Percentiles rank a stretch among this genome's conserved stretches.
Conservation (phyloP, 2,113 vertebrate genomes). For the Seriola rivoliana region DNA sequence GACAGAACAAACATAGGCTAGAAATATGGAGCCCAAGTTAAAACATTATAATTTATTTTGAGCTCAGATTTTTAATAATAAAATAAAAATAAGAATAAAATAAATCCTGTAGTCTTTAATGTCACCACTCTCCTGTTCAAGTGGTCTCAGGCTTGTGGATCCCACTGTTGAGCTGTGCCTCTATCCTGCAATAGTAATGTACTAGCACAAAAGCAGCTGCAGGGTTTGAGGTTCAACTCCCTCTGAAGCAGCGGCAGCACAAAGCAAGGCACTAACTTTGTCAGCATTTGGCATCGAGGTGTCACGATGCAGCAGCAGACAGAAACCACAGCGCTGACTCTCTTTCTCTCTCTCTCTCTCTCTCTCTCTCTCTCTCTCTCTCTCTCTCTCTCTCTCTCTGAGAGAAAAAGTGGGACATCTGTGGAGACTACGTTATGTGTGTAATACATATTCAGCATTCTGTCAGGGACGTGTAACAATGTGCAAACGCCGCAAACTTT, state of each 20-base stretch:
- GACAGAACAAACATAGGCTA: too few species aligned
- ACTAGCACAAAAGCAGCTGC: background rate
- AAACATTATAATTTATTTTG: too few species aligned
- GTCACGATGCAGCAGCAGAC: slow-evolving; percentile 25
- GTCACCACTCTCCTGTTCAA: too few species aligned
- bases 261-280: background rate
- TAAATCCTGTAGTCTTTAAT: too few species aligned
- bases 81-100: too few species aligned
- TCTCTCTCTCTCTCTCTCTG: background rate
- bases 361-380: too few species aligned
- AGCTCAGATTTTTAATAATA: too few species aligned
- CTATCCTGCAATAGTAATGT: too few species aligned
- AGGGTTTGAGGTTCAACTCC: background rate
- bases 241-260: background rate
- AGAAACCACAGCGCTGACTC: slow-evolving; percentile 12
- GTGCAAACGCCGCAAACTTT: slow-evolving; percentile 62
- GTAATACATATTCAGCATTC: slow-evolving; percentile 67
- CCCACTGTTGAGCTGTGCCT: too few species aligned
- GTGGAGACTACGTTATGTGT: slow-evolving; percentile 40
- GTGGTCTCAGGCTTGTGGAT: too few species aligned
- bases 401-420: slow-evolving; percentile 68
- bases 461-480: slow-evolving; percentile 53
- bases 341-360: background rate
- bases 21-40: too few species aligned
- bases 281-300: slow-evolving; percentile 24